Evolutionary conservation across 2,888 invertebrate genomes (phyloP), one percentile per base, ranked within the genome.

Genomic region (Drosophila prostipennis): DNA sequence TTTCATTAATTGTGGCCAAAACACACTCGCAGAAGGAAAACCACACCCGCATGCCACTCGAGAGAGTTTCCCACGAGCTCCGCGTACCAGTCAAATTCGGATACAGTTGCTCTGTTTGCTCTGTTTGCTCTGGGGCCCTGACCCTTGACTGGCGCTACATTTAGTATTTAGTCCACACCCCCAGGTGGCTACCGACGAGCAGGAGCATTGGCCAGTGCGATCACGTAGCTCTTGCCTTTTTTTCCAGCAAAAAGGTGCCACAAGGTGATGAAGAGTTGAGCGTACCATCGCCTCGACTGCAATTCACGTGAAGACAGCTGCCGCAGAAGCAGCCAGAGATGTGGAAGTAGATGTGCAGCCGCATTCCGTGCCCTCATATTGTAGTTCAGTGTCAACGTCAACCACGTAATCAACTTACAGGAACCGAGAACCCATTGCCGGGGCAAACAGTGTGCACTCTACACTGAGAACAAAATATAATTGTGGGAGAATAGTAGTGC

Each of bases 31-130:
- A 60, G 52, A 72, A 77, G 71, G 73, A 77, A 86, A 83, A 87
- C 65, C 87, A 87, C 90, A 90, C 90, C 90, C 90, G 90, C 90
- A 90, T 90, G 89, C 80, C 90, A 78, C 78, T 85, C 79, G 67
- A 77, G 77, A 83, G 87, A 90, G 78, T 86, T 90, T 90, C 90
- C 90, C 90, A 90, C 90, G 90, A 79, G 72, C 49, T 59, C 65
- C 45, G 58, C 52, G 58, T 49, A 61, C 61, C 59, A 58, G 61
- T 58, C 37, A 58, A 49, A 36, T 23, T 34, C 32, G 19, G 60
- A 32, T 48, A 43, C 53, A n/a, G 42, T 45, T 49, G 36, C 65
- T 54, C n/a, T 60, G 49, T 74, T 46, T 81, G 72, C 82, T 72
- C 77, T 60, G 68, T 74, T 46, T 81, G 72, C 82, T 72, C 77